Conservation (phyloP, 2,113 vertebrate genomes). For the Electrona antarctica region DNA sequence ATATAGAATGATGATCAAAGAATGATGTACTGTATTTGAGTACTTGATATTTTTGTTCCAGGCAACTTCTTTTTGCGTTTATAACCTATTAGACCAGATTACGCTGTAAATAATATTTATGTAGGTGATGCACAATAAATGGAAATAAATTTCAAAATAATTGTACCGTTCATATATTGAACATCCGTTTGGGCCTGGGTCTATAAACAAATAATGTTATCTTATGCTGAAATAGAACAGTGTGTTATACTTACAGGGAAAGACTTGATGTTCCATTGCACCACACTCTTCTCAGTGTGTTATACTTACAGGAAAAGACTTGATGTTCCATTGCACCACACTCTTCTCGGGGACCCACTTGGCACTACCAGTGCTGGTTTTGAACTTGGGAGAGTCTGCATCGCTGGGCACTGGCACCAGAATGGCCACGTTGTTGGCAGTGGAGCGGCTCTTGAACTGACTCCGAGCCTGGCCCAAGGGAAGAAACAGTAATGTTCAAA, state of each 20-base stretch:
- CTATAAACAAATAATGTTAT: not conserved
- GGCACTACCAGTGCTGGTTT: conserved; percentile 81
- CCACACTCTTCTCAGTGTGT: conserved; percentile 75
- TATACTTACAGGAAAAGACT: conserved; percentile 81
- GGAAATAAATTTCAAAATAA: no score
- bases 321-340: conserved; percentile 83
- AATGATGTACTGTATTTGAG: no score
- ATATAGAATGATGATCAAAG: no score
- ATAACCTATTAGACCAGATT: no score
- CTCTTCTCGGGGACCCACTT: conserved; percentile 84
- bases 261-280: conserved; percentile 84
- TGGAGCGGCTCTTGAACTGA: conserved; percentile 84
- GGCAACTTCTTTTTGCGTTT: no score
- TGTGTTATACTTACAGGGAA: conserved; percentile 76
- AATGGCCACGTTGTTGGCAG: conserved; percentile 83
- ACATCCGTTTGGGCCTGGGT: no score
- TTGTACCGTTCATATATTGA: no score
- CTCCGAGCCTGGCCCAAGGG: conserved; percentile 73
- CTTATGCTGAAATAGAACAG: not conserved
- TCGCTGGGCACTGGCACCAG: conserved; percentile 83
- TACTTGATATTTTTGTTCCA: not conserved
- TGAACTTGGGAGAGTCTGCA: conserved; percentile 84
- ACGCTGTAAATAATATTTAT: no score
- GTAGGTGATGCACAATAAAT: no score
- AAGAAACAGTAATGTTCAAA: not conserved